Base-by-base conservation (phyloP, 2,113 vertebrate species). In the Zeus faber region DNA sequence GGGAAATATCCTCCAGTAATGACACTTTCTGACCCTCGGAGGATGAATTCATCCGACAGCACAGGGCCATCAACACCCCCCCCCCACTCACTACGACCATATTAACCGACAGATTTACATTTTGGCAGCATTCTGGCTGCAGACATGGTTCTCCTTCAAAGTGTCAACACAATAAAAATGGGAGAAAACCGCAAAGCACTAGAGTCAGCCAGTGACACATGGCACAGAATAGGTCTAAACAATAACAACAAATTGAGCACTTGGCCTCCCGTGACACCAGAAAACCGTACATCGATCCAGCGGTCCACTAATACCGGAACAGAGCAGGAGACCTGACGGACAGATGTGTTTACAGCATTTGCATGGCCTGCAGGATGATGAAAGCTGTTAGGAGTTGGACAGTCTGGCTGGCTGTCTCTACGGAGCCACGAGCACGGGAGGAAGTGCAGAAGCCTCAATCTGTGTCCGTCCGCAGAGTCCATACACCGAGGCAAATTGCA, bases 1-100 rank as follows among this genome's bases (percentile, higher is more conserved):
- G 14, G 65, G 72, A 76, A 73, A 74, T 79, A 80, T 82, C 65
- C 82, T 78, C 77, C 70, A 72, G 74, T 81, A 81, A 84, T 73
- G 68, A 79, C 62, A 62, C 67, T 65, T 75, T 54, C 65, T 70
- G 64, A 39, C 37, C 63, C 46, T 62, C 63, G 70, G 56, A 57
- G 24, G 47, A 74, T 59, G 70, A 71, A 80, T 43, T 50, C 74
- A 81, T 81, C 76, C 70, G 76, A 81, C 79, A 77, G 70, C 55
- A 25, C 40, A 44, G 43, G 43, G 33, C 47, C 29, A 6, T 18
- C 9, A 51, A 14, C 9, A 10, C 27, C 27, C 49, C 18, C 21
- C 44, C 44, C 18, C 21, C 27, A 37, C 29, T 7, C 31, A 3
- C 4, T 13, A n/a, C n/a, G n/a, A n/a, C n/a, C n/a, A n/a, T n/a